Percentiles rank a stretch among this genome's conserved stretches.
Conservation (phyloP, 2,888 invertebrate species). For the Tenodera sinensis region DNA sequence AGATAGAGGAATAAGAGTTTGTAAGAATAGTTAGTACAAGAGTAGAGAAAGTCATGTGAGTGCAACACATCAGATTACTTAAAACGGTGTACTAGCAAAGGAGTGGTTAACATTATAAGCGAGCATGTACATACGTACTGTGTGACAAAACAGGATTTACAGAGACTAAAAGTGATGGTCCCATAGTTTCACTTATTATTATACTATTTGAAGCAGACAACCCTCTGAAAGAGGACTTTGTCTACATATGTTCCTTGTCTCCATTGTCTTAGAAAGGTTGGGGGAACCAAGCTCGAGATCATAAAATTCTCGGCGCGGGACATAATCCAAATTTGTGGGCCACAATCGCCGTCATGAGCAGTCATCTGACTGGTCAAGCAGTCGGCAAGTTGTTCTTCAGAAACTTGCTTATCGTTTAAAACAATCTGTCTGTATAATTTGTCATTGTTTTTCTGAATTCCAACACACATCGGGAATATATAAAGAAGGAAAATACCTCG, state of each 20-base stretch:
- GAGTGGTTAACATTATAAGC: too few species aligned
- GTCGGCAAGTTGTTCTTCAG: not conserved
- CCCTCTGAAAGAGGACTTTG: not conserved
- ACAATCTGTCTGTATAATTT: conserved; percentile 4
- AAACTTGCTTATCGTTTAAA: not conserved
- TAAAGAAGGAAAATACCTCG: not conserved
- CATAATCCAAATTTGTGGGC: not conserved
- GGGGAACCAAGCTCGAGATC: not conserved
- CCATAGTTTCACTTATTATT: not conserved
- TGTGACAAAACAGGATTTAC: too few species aligned
- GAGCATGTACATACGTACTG: too few species aligned
- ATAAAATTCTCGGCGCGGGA: not conserved
- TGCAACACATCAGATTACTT: too few species aligned
- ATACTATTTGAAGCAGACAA: not conserved
- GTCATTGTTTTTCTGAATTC: conserved; percentile 12
- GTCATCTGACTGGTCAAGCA: not conserved
- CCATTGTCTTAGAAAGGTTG: not conserved
- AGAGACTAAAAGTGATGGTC: too few species aligned
- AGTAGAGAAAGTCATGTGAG: too few species aligned
- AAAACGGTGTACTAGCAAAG: too few species aligned
- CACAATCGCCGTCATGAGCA: not conserved
- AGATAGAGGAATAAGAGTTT: too few species aligned
- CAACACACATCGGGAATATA: conserved; percentile 1
- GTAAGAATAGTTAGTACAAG: too few species aligned
- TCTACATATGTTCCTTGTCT: not conserved